phyloP scores from a whole-genome alignment of 2,113 vertebrate species.

The Emydocephalus ijimae region DNA sequence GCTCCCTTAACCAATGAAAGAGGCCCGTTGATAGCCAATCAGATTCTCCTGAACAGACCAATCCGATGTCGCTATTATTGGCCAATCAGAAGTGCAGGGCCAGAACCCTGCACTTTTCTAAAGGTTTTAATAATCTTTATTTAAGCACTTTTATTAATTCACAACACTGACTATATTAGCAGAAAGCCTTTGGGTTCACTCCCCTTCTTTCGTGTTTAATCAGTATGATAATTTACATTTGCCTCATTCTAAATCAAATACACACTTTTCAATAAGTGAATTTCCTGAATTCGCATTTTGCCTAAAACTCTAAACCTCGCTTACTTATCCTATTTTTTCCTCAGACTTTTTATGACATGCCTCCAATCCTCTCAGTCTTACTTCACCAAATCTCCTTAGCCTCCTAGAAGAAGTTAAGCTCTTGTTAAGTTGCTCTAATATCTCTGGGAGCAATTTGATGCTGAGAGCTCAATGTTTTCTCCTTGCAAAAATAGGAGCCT shows the following conservation, averaged over 20 bases:
- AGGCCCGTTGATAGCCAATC: no score
- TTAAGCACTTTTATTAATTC: no score
- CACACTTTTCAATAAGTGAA: fast-evolving
- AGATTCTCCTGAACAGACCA: no score
- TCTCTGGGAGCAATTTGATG: constrained; percentile 17
- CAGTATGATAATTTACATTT: background rate
- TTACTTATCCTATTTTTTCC: background rate
- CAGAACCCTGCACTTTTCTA: no score
- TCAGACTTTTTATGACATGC: background rate
- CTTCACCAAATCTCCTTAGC: background rate
- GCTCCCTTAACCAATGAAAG: no score
- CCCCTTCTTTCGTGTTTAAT: background rate
- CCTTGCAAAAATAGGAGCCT: constrained; percentile 35
- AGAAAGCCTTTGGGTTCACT: background rate
- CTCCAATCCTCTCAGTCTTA: background rate
- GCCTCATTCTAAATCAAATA: background rate
- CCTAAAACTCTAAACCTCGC: background rate
- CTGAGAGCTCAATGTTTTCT: constrained; percentile 34
- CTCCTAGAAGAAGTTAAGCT: constrained; percentile 21
- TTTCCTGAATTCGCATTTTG: background rate
- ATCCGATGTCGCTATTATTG: no score
- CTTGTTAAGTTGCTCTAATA: background rate
- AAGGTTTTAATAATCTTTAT: no score
- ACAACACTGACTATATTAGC: no score
- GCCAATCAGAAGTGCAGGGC: no score